These are phyloP conservation scores for Trichonephila clavata DNA, from an alignment of 1,140 invertebrate species.

Conservation along the genomic window DNA sequence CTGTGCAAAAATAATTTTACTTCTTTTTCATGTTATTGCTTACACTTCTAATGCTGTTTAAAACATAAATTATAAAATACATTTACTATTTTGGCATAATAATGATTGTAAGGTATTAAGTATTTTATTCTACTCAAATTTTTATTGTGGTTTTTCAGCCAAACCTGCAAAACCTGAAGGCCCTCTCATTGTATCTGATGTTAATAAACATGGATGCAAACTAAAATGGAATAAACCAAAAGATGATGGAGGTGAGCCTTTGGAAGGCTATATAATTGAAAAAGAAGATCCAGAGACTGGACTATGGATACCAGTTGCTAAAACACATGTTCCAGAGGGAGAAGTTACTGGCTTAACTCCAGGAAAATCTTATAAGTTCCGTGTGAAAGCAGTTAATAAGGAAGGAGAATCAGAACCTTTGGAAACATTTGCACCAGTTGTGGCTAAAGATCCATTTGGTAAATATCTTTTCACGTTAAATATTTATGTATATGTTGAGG, in stretches of 20 bases:
- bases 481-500: too few relatives aligned
- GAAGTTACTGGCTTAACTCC: constrained; percentile 93
- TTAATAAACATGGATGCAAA: constrained; percentile 85
- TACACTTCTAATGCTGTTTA: too few relatives aligned
- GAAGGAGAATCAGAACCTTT: constrained; percentile 99
- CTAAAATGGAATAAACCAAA: constrained; percentile 81
- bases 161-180: constrained; percentile 93
- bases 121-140: neutral
- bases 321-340: constrained; percentile 92
- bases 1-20: too few relatives aligned
- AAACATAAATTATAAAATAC: too few relatives aligned
- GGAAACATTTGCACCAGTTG: constrained; percentile 94
- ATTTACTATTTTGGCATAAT: too few relatives aligned
- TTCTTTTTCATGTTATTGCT: too few relatives aligned
- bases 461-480: constrained; percentile 79
- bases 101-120: too few relatives aligned
- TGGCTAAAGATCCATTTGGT: constrained; percentile 83
- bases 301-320: constrained; percentile 95
- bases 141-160: constrained; percentile 78
- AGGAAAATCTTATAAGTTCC: constrained; percentile 98
- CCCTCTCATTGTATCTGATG: constrained; percentile 93
- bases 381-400: constrained; percentile 97
- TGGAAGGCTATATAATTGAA: constrained; percentile 96
- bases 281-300: constrained; percentile 96
- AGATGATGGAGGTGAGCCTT: constrained; percentile 80